Percentiles rank a stretch among this genome's conserved stretches.
These are phyloP conservation scores for Dendrolimus kikuchii DNA, from an alignment of 1,140 invertebrate genomes.

Conservation along the genomic window DNA sequence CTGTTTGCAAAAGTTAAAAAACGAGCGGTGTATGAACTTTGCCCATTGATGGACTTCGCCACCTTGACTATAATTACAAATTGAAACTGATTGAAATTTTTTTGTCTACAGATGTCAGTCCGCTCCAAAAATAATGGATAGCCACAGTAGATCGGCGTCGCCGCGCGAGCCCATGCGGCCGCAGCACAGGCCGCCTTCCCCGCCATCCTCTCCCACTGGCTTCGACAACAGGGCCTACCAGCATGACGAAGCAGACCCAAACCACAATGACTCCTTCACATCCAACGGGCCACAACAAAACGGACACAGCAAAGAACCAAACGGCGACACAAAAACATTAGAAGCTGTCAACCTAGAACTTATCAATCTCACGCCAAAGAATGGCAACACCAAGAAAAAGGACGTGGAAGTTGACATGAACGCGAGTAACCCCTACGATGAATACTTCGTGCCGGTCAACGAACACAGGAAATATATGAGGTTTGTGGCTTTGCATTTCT, in stretches of 20 bases:
- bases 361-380: constrained; percentile 82
- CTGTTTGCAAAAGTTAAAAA: too few relatives aligned
- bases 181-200: constrained; percentile 52
- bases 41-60: neutral
- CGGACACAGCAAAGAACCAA: constrained; percentile 48
- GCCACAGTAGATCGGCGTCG: constrained; percentile 63
- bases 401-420: constrained; percentile 81
- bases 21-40: too few relatives aligned
- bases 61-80: neutral
- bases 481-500: constrained; percentile 62
- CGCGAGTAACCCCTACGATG: constrained; percentile 80
- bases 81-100: neutral
- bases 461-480: constrained; percentile 88
- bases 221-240: constrained; percentile 62
- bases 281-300: constrained; percentile 44
- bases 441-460: constrained; percentile 89
- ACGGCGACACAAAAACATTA: constrained; percentile 55
- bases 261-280: constrained; percentile 59
- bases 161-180: constrained; percentile 51
- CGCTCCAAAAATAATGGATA: constrained; percentile 62
- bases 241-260: constrained; percentile 54
- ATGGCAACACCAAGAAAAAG: constrained; percentile 74
- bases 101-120: constrained; percentile 60
- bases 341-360: constrained; percentile 87
- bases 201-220: constrained; percentile 39